Percentiles rank a stretch among this genome's conserved stretches.
These are phyloP conservation scores for Corythaeola cristata DNA, from an alignment of 2,113 vertebrate species.

Conservation along the genomic window DNA sequence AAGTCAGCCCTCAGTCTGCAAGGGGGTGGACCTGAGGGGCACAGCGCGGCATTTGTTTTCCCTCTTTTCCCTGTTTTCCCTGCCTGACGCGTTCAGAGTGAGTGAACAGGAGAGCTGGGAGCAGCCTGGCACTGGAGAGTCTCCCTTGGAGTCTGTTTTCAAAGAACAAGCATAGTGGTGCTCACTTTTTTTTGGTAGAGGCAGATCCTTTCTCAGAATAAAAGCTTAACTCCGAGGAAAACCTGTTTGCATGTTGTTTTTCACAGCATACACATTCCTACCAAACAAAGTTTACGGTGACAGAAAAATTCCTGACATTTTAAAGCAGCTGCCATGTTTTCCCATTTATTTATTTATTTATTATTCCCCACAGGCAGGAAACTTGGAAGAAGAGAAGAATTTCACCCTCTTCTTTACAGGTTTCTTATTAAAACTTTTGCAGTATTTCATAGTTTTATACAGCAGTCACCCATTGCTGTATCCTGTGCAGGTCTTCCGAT, in stretches of 20 bases:
- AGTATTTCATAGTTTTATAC: neutral
- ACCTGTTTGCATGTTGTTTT: neutral
- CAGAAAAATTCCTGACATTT: neutral
- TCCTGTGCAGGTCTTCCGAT: neutral
- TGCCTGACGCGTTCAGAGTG: fast-evolving
- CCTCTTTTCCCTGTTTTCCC: neutral
- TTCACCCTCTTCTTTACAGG: neutral
- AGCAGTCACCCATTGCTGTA: neutral
- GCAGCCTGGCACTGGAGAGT: neutral
- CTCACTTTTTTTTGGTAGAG: neutral
- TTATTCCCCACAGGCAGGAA: neutral
- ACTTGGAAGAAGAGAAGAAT: neutral
- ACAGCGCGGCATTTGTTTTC: neutral
- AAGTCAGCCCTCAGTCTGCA: neutral
- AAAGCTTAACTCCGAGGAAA: neutral
- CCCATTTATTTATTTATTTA: neutral
- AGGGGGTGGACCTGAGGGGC: neutral
- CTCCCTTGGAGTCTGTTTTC: neutral
- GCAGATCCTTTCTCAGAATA: neutral
- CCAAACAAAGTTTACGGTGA: neutral
- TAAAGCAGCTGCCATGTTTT: neutral
- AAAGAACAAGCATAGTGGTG: neutral
- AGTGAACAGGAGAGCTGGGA: neutral
- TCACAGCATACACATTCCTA: neutral
- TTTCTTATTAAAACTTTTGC: neutral